phyloP scores from a whole-genome alignment of 1,140 invertebrate genomes.

The Holcopasites calliopsidis region DNA sequence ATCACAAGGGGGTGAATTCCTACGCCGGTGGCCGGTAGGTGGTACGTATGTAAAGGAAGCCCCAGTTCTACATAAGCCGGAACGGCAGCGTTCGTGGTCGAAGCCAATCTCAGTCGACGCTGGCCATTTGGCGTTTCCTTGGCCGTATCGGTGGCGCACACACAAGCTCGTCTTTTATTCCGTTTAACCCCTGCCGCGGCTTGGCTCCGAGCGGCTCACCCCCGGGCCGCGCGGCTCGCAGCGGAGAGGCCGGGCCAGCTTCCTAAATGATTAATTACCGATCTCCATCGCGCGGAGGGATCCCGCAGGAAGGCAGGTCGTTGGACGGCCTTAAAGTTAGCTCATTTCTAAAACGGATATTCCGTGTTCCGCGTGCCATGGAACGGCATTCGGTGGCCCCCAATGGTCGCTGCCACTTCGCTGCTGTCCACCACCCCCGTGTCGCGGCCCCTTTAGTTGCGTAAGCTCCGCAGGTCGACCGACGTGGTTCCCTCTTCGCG shows the following conservation, averaged over 20 bases:
- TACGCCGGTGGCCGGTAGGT: constrained; percentile 48
- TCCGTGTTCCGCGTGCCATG: constrained; percentile 73
- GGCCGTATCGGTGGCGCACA: constrained; percentile 52
- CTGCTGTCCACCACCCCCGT: constrained; percentile 41
- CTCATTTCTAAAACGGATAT: constrained; percentile 77
- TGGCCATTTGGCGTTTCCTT: constrained; percentile 76
- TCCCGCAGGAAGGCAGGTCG: constrained; percentile 49
- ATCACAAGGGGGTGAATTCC: no score
- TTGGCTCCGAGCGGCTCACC: constrained; percentile 40
- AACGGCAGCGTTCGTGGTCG: constrained; percentile 56
- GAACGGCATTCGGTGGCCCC: constrained; percentile 63
- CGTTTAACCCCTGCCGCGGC: constrained; percentile 56
- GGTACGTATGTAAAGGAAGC: constrained; percentile 55
- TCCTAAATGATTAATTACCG: constrained; percentile 78
- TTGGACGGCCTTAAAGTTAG: constrained; percentile 65
- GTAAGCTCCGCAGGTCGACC: constrained; percentile 25
- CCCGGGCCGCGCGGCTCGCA: constrained; percentile 35
- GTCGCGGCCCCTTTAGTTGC: constrained; percentile 44
- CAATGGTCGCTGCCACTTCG: constrained; percentile 58
- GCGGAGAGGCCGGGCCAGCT: constrained; percentile 35
- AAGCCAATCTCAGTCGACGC: constrained; percentile 62
- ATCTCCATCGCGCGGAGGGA: constrained; percentile 69
- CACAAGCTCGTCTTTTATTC: constrained; percentile 72
- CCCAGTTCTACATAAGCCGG: constrained; percentile 54
- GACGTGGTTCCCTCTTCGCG: constrained; percentile 43